These are phyloP conservation scores for Pangasius mekongensis DNA, from an alignment of 2,797 vertebrate species.

Conservation along the genomic window DNA sequence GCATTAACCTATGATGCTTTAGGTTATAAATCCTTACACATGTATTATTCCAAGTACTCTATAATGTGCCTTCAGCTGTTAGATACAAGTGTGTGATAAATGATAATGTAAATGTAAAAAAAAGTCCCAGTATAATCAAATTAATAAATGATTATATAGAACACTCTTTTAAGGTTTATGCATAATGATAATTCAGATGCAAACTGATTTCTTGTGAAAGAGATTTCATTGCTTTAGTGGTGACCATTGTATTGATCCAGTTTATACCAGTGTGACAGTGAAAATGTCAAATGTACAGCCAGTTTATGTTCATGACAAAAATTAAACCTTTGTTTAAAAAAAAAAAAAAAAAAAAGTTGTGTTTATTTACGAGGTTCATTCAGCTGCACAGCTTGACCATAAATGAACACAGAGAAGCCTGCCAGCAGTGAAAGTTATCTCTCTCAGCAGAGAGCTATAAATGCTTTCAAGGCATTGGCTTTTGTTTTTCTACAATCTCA, in stretches of 20 bases:
- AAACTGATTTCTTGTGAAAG: background rate
- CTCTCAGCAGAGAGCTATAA: background rate
- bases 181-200: background rate
- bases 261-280: background rate
- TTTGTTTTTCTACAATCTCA: constrained; percentile 34
- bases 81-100: background rate
- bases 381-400: background rate
- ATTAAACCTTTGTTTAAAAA: background rate
- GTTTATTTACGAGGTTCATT: background rate
- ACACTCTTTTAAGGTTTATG: background rate
- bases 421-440: constrained; percentile 34
- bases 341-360: background rate
- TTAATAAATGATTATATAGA: background rate
- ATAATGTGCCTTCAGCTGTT: background rate
- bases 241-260: background rate
- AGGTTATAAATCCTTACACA: background rate
- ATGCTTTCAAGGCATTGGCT: constrained; percentile 21
- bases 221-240: background rate
- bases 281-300: background rate
- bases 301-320: background rate
- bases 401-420: background rate
- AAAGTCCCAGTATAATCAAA: background rate
- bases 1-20: background rate
- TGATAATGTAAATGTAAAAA: background rate
- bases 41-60: background rate